phyloP scores from a whole-genome alignment of 2,888 invertebrate species.

The Agrilus biguttatus region DNA sequence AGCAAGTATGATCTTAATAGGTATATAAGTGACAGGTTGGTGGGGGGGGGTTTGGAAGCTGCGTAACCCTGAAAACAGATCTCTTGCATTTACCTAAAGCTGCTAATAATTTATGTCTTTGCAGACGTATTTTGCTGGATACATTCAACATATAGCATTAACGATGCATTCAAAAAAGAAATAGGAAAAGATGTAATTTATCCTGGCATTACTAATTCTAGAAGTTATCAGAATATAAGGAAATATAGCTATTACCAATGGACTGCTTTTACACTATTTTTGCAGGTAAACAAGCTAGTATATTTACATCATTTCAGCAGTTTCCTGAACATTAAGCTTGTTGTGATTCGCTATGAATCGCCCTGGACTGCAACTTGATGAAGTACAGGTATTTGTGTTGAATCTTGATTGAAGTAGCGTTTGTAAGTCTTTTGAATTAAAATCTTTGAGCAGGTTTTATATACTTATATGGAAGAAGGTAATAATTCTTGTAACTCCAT shows the following conservation, averaged over 20 bases:
- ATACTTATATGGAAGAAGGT: too few relatives aligned
- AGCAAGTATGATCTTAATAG: too few relatives aligned
- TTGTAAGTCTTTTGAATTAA: too few relatives aligned
- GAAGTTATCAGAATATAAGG: slow-evolving; percentile 12
- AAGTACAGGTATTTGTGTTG: too few relatives aligned
- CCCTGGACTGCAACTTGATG: too few relatives aligned
- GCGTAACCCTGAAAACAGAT: not conserved
- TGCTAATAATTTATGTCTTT: slow-evolving; percentile 2
- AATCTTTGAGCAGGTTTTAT: too few relatives aligned
- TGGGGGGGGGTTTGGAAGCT: too few relatives aligned
- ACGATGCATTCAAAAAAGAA: slow-evolving; percentile 64
- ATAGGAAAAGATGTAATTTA: slow-evolving; percentile 68
- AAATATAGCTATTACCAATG: slow-evolving; percentile 42
- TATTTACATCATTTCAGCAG: not conserved
- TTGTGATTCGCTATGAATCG: too few relatives aligned
- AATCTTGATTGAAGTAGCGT: too few relatives aligned
- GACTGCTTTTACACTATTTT: slow-evolving; percentile 42
- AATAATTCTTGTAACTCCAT: too few relatives aligned
- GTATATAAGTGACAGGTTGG: too few relatives aligned
- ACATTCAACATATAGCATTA: slow-evolving; percentile 75
- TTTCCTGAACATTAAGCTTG: too few relatives aligned
- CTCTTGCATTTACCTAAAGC: not conserved
- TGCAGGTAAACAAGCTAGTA: slow-evolving; percentile 31
- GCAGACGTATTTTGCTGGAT: slow-evolving; percentile 71
- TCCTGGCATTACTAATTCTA: slow-evolving; percentile 46